Base-by-base conservation (phyloP, 2,113 vertebrate genomes). In the Amblyopsis rosae region DNA sequence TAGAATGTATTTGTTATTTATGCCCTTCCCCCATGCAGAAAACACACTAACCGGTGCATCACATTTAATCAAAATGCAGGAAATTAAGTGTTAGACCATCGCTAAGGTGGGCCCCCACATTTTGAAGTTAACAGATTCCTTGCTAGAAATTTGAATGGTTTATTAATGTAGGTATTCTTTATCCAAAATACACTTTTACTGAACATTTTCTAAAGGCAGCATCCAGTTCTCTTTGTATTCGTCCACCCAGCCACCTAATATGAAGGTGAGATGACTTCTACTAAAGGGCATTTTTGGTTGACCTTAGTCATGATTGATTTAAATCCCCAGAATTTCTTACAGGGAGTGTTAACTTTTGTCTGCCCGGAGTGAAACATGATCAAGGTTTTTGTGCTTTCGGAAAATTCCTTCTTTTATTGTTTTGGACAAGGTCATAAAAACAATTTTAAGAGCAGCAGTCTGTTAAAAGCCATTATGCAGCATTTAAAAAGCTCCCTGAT, bases 261-360 rank as follows among this genome's bases (percentile, higher is more conserved):
- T 72, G 72, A 77, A 79, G 74, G 70, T 35, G 58, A 76, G 82
- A 53, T 62, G 62, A 32, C 67, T 65, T 67, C 75, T 73, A 57
- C 67, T 62, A 80, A 19, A 3, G 6, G 59, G 41, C 26, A 48
- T 64, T 69, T 61, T 69, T 41, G 70, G 54, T 54, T 59, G 76
- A 69, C 48, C 16, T 2, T 2, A 8, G 72, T 86, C 76, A 86
- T 88, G 83, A 86, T 86, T 84, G 76, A 87, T 86, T 75, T 81
- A 63, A 68, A 81, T 75, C 75, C 67, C 85, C 77, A 88, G 79
- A 76, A 73, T 85, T 85, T 81, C 75, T 76, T 63, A 59, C 53
- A 32, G 55, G 57, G 64, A 82, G 63, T 73, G 68, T 60, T 41
- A 71, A 47, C 64, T 58, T 79, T 58, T 71, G 58, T 79, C 73